Conservation (phyloP, 2,113 vertebrate species). For the Mugil cephalus region DNA sequence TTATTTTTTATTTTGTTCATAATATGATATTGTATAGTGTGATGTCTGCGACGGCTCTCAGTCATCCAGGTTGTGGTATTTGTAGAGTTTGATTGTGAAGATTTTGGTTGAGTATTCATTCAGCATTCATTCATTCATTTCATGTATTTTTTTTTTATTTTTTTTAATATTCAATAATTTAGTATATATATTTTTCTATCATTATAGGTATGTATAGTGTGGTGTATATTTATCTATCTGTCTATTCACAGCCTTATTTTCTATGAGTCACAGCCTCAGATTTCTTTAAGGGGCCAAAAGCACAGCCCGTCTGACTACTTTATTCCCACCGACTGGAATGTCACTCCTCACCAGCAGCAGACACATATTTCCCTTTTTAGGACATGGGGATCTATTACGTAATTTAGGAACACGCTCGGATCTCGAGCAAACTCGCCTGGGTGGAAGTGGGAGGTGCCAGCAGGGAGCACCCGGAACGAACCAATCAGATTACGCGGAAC, state of each 20-base stretch:
- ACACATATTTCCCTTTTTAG: conserved; percentile 85
- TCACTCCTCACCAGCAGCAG: conserved; percentile 49
- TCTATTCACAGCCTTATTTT: neutral
- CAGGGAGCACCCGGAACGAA: conserved; percentile 10
- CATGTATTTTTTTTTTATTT: too few species aligned
- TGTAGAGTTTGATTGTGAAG: too few species aligned
- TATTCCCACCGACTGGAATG: conserved; percentile 58
- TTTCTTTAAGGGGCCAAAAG: neutral
- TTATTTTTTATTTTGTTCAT: too few species aligned
- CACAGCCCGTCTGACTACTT: conserved; percentile 38
- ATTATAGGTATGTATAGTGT: too few species aligned
- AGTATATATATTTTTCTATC: neutral
- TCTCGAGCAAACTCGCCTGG: conserved; percentile 70
- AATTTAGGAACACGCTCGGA: conserved; percentile 78
- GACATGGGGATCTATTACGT: conserved; percentile 84
- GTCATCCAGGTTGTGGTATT: too few species aligned
- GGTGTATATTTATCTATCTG: too few species aligned
- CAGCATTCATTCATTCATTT: too few species aligned
- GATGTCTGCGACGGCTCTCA: too few species aligned
- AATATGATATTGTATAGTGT: too few species aligned
- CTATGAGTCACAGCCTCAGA: neutral
- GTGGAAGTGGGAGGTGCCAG: conserved; percentile 43
- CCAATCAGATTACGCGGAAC: conserved; percentile 66
- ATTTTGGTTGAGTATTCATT: too few species aligned
- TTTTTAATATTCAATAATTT: too few species aligned